A percentile compares a stretch with the other conserved stretches of the same genome.
These are phyloP conservation scores for Leucosticte australis DNA, from an alignment of 2,113 vertebrate species.

Conservation along the genomic window DNA sequence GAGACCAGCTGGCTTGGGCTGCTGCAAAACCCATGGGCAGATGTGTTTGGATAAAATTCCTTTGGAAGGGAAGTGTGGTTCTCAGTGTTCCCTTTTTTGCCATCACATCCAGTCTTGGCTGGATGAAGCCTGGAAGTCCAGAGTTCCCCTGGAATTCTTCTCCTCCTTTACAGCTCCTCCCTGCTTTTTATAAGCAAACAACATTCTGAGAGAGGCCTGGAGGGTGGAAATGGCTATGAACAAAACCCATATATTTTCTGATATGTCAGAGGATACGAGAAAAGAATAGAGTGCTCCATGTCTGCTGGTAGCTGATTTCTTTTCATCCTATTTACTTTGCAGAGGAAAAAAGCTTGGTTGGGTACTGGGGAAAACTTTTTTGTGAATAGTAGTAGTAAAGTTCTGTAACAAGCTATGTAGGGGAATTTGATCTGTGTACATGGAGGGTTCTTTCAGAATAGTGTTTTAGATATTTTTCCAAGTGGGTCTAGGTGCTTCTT, in stretches of 20 bases:
- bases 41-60: not conserved
- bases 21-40: not conserved
- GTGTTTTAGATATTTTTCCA: not conserved
- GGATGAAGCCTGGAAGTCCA: conserved; percentile 17
- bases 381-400: not conserved
- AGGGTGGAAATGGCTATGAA: conserved; percentile 1
- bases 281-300: not conserved
- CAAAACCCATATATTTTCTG: not conserved
- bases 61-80: not conserved
- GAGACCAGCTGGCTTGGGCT: not conserved
- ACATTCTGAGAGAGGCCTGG: conserved; percentile 14
- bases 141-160: conserved; percentile 32
- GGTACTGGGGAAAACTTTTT: not conserved
- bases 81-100: not conserved
- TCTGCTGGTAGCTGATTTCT: conserved; percentile 21
- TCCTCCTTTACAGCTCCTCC: conserved; percentile 29
- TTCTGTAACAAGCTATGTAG: not conserved
- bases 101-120: not conserved
- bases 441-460: not conserved
- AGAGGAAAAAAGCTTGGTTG: not conserved
- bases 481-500: not conserved
- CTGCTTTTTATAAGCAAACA: conserved; percentile 36
- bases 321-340: not conserved
- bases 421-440: not conserved
- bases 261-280: conserved; percentile 27